A percentile compares a stretch with the other conserved stretches of the same genome.
These are phyloP conservation scores for Poecilia picta DNA, from an alignment of 2,797 vertebrate species.

Conservation along the genomic window DNA sequence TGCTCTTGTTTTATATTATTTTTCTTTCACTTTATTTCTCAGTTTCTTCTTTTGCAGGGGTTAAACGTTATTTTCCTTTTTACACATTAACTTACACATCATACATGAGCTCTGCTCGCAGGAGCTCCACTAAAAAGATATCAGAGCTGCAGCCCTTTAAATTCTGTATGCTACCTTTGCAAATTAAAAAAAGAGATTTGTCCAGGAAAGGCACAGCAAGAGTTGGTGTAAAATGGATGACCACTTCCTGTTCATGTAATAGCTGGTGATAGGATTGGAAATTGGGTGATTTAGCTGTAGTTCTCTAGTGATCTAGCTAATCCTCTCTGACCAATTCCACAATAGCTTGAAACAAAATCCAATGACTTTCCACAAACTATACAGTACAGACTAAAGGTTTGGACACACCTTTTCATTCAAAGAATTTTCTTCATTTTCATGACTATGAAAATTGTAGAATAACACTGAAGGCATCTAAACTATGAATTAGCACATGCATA, in stretches of 20 bases:
- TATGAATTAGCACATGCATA: too few relatives aligned
- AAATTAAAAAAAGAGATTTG: conserved; percentile 72
- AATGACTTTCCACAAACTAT: conserved; percentile 81
- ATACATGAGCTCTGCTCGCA: background rate
- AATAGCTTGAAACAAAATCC: conserved; percentile 81
- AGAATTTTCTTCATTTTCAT: too few relatives aligned
- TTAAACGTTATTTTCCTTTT: background rate
- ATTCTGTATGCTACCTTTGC: conserved; percentile 55
- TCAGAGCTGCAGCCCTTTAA: conserved; percentile 39
- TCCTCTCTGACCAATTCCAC: conserved; percentile 57
- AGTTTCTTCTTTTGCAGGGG: conserved; percentile 13
- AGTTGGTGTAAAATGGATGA: conserved; percentile 53
- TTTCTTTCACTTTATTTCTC: conserved; percentile 15
- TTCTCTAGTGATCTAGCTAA: conserved; percentile 74
- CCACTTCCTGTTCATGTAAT: conserved; percentile 57
- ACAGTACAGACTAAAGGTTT: too few relatives aligned
- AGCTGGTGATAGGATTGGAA: conserved; percentile 44
- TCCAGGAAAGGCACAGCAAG: conserved; percentile 64
- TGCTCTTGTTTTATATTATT: conserved; percentile 35
- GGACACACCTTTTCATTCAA: too few relatives aligned
- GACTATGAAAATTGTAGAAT: too few relatives aligned
- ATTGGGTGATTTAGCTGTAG: conserved; percentile 66
- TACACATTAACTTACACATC: background rate
- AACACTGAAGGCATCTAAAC: too few relatives aligned
- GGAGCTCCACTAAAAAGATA: conserved; percentile 27